Evolutionary conservation across 2,888 invertebrate genomes (phyloP).

Genomic region (Spisula solida): DNA sequence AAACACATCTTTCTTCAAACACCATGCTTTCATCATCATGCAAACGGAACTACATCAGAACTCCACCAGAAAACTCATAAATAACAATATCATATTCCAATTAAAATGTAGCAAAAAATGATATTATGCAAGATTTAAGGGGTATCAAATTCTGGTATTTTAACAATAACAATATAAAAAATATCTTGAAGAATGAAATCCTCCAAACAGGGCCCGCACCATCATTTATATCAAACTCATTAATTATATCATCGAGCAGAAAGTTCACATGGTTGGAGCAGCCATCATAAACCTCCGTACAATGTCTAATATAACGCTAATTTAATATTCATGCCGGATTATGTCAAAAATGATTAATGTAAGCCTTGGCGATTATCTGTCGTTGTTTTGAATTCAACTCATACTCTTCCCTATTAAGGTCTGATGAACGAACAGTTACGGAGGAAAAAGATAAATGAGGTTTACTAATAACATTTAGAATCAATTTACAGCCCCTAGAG

Average conservation of each 20-base stretch:
- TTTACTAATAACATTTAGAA: conserved; percentile 2
- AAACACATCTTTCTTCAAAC: background rate
- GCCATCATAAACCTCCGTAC: background rate
- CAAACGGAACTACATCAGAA: background rate
- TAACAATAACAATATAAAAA: background rate
- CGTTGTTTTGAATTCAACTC: background rate
- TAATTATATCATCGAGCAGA: background rate
- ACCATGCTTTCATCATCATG: background rate
- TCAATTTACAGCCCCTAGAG: background rate
- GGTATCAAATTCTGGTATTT: background rate
- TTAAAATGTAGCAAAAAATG: conserved; percentile 3
- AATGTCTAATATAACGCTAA: conserved; percentile 6
- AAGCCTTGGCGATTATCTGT: background rate
- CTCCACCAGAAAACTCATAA: background rate
- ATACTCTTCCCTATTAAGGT: conserved; percentile 4
- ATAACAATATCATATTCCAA: background rate
- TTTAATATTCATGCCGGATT: conserved; percentile 24
- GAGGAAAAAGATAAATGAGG: conserved; percentile 1
- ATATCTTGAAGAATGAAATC: background rate
- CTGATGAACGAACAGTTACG: background rate
- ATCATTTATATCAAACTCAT: conserved; percentile 1
- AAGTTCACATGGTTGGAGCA: background rate
- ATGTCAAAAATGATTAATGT: conserved; percentile 28
- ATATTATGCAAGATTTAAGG: background rate
- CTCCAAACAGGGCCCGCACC: background rate